Base-by-base conservation (phyloP, 2,113 vertebrate species). In the Varanus salvator region DNA sequence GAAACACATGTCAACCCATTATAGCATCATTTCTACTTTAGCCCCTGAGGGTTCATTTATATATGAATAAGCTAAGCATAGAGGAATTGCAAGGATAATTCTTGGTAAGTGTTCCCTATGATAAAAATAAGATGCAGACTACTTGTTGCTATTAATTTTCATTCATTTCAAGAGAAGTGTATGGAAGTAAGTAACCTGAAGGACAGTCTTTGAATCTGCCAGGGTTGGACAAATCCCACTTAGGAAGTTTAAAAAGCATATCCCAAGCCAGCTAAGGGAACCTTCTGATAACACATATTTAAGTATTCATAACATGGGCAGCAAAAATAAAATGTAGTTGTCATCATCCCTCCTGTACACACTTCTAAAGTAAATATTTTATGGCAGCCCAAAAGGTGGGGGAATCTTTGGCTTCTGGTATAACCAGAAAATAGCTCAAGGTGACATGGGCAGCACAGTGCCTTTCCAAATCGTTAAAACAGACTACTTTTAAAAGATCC, bases 221-320 rank as follows among this genome's bases (percentile, higher is more conserved):
- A 25, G 3, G n/a, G 80, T 60, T 60, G 15, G 48, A 78, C 0
- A 57, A n/a, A 52, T 77, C 60, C 50, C 85, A 19, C 86, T 74
- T 44, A 15, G 89, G 64, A 92, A 92, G 57, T 15, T 7, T 48
- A 68, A 90, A 91, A 60, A 31, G 23, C 83, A 69, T 71, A 68
- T 66, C 11, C 90, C 83, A 90, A 92, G 0, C 71, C 72, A 85
- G 0, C 29, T 44, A 19, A 25, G 87, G 69, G 90, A 34, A 89
- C 27, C 87, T 2, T 48, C 6, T 86, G 60, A 29, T 2, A 2
- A 80, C 38, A 81, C 6, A 12, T 77, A 84, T 77, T 91, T 89
- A 93, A 91, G 86, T 84, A 90, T 86, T 75, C 84, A 86, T 64
- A 66, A 80, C 29, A n/a, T 81, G 66, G 50, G 31, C 68, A 75